Base-by-base conservation (phyloP, 2,888 invertebrate species). In the Rugalucina vietnamica region DNA sequence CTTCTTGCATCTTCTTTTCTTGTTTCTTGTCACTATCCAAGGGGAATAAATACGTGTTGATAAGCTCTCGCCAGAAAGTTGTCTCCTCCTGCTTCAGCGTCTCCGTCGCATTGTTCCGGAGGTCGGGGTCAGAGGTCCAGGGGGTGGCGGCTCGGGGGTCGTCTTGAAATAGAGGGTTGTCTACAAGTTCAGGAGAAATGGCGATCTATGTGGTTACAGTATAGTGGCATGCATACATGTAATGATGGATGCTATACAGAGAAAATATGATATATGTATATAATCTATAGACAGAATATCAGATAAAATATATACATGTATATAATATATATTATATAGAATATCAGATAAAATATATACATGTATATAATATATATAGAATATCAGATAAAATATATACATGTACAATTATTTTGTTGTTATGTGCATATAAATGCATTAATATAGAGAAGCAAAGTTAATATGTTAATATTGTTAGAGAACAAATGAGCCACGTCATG, bases 31-130 rank as follows among this genome's bases (percentile, higher is more conserved):
- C 97, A 91, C 97, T 97, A 93, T 98, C 98, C 91, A 99, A 97
- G 1, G 99, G 99, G 93, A 97, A 97, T 78, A 99, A 96, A 96
- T 99, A 99, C 95, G 98, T 98, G 84, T 97, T 98, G 89, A 99
- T 97, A 78, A 99, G 95, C 91, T 99, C 98, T 94, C 97, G 97
- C 99, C 99, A 99, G 95, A 99, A 99, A 78, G 96, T 96, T 82
- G 97, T 96, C 95, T 99, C 99, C n/a, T 88, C 84, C 1, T 69
- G 32, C 24, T 65, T 49, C 29, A 90, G 79, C 2, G n/a, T 73
- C 36, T 89, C 88, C 1, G 57, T 74, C 0, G 72, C 83, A 0
- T 89, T 87, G 12, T 88, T 77, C 57, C 77, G 84, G 1, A 91
- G 75, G 36, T 88, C 88, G 8, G 77, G 71, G 71, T 91, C 92